Evolutionary conservation across 1,140 invertebrate genomes (phyloP), one percentile per base, ranked within the genome.

Genomic region (Tetragnatha versicolor): DNA sequence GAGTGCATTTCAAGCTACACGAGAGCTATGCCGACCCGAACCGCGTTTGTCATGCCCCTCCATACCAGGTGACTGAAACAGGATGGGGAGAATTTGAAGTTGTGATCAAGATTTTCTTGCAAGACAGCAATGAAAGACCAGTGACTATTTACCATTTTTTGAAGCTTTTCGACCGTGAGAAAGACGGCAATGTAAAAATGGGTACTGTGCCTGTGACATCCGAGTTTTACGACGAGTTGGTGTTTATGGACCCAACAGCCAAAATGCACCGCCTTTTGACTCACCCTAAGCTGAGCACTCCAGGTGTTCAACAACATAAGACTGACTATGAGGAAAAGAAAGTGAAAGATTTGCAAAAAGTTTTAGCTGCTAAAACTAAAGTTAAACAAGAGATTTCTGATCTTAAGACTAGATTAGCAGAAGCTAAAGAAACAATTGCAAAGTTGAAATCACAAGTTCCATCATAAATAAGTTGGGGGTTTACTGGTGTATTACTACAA

Each of bases 1-100:
- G 98, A 87, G 92, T 99, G 2, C 94, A 98, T 84, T 99, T 99
- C 83, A 98, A 98, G 87, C 86, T 99, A 0, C 97, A 99, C 84
- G 97, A 99, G 85, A 98, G 96, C 86, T 99, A 99, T 85, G 90
- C 93, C 1, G 98, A 98, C 87, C 93, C 93, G 10, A 98, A 96
- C 84, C 88, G 97, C 85, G 35, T 66, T 5, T 66, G 25, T 47
- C 37, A 45, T 45, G 37, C 37, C 9, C 96, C 96, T 3, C 98
- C 98, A 0, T 99, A 97, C 86, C 96, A 99, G 89, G 90, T 99
- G 0, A 95, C 93, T 0, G 98, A 99, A 88, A 99, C 97, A 60
- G 98, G 98, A 2, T 99, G 98, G 98, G 98, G 98, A 83, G 98
- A 99, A 88, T 99, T 99, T 88, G 98, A 99, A 87, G 94, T 99